Evolutionary conservation across 2,113 vertebrate species (phyloP).

Genomic region (Proteles cristata): DNA sequence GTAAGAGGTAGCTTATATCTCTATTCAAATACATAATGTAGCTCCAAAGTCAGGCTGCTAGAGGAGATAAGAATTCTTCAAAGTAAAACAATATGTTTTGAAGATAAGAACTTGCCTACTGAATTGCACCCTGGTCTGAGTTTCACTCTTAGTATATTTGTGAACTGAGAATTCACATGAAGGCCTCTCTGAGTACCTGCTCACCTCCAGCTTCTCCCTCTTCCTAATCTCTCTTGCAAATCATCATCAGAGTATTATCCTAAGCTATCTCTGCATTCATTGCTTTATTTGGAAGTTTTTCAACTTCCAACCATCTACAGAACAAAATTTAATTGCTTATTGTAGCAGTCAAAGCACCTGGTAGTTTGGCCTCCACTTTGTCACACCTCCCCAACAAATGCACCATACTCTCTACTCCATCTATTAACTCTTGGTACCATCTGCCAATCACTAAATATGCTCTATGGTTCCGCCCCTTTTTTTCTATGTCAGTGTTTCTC

Average conservation of each 20-base stretch:
- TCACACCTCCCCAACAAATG: rapidly evolving
- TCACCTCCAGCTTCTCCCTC: background rate
- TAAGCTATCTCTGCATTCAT: background rate
- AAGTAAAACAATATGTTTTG: slow-evolving; percentile 67
- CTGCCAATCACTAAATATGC: background rate
- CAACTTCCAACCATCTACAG: background rate
- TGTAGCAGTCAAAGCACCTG: background rate
- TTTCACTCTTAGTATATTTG: background rate
- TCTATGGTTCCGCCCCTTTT: background rate
- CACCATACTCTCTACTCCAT: background rate
- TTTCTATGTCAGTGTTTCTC: background rate
- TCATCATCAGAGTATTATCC: background rate
- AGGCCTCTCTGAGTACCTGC: background rate
- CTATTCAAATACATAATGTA: background rate
- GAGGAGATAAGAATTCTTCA: slow-evolving; percentile 67
- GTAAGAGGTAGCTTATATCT: slow-evolving; percentile 19
- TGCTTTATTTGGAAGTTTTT: background rate
- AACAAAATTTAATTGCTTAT: background rate
- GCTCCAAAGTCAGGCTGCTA: slow-evolving; percentile 62
- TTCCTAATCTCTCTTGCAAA: background rate
- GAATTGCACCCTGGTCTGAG: slow-evolving; percentile 29
- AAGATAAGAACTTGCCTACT: slow-evolving; percentile 66
- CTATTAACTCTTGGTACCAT: no score
- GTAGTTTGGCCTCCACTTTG: background rate
- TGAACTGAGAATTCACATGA: background rate